Evolutionary conservation across 2,888 invertebrate genomes (phyloP), one percentile per base, ranked within the genome.

Genomic region (Mellilla xanthometata): DNA sequence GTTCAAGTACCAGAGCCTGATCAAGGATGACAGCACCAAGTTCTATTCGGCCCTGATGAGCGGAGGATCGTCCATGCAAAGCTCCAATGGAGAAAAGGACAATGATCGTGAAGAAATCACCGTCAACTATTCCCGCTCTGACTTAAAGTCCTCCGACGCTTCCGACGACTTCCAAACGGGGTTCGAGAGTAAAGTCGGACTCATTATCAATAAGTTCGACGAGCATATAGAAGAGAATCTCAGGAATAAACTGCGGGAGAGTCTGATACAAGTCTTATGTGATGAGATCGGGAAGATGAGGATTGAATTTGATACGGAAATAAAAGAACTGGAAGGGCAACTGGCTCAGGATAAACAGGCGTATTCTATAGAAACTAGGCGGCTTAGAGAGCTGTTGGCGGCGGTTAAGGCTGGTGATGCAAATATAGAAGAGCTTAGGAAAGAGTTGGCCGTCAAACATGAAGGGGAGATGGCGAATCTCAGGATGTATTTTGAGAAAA

Each of bases 401-500:
- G 90, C 84, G 4, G 90, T 93, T 0, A 92, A 92, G 65, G 90
- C 91, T 32, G 92, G 92, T 1, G 90, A 90, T 41, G 86, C 83
- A 0, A 92, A 92, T 45, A 74, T 94, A 11, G 82, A 91, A 7
- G 86, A 89, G 9, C 59, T 93, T 29, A 83, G 91, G 39, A 76
- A 86, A 15, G 94, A 94, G 62, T 74, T 95, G 15, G 92, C 93
- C 40, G 68, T 78, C 2, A 93, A 93, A 62, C 95, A 96, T 77
- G 90, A 93, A 23, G 92, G 92, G 52, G 94, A 96, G 72, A 93
- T 96, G 93, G 95, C 95, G 72, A 93, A 95, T 66, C 73, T 96
- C 39, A 88, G 95, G 31, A 94, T 92, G 6, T 96, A 95, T 65
- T 96, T 95, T 67, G 96, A 96, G 66, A 91, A 93, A 65, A 95